These are phyloP conservation scores for Balanococcus diminutus DNA, from an alignment of 2,888 invertebrate species.

Conservation along the genomic window DNA sequence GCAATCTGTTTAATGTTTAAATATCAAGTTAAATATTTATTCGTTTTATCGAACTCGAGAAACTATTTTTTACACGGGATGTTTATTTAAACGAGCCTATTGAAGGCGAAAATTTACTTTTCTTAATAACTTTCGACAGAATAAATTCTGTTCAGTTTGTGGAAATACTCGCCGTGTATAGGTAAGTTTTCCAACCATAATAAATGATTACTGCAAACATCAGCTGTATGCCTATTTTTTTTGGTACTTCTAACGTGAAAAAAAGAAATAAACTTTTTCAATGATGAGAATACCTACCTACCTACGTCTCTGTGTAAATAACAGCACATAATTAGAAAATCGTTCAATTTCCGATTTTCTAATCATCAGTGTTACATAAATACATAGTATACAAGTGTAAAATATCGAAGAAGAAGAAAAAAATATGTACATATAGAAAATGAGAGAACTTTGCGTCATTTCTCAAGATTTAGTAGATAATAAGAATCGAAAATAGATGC, in stretches of 20 bases:
- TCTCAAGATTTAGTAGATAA: not conserved
- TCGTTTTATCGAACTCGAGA: slow-evolving; percentile 7
- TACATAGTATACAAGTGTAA: not conserved
- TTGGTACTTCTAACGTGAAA: not conserved
- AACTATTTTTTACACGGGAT: not conserved
- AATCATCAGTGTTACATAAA: not conserved
- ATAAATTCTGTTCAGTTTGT: not conserved
- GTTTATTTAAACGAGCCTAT: slow-evolving; percentile 20
- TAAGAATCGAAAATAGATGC: not conserved
- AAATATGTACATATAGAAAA: not conserved
- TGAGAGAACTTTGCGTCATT: not conserved
- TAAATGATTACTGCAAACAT: not conserved
- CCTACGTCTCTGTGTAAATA: too few species aligned
- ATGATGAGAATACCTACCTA: too few species aligned
- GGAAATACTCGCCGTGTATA: too few species aligned
- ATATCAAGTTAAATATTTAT: slow-evolving; percentile 18
- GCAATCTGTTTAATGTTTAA: not conserved
- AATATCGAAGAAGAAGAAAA: not conserved
- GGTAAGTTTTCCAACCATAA: not conserved
- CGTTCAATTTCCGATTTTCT: not conserved
- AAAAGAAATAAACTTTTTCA: not conserved
- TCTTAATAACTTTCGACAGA: not conserved
- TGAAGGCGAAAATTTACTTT: not conserved
- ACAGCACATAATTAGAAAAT: not conserved
- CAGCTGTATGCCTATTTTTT: not conserved